Conservation (phyloP, 1,140 invertebrate genomes). For the Odontomachus brunneus region DNA sequence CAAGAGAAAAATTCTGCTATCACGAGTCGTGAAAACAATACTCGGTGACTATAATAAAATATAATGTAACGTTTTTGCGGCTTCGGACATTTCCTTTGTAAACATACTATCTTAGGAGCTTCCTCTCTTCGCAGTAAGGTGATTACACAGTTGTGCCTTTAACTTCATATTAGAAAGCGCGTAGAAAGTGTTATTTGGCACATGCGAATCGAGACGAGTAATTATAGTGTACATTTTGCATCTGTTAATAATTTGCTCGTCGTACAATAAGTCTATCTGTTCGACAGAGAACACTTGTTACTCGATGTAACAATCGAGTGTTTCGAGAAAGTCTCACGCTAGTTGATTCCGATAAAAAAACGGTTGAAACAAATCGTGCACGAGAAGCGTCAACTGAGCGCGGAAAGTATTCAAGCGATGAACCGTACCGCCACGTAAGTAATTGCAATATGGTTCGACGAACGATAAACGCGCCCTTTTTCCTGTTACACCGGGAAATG, state of each 20-base stretch:
- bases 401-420: background rate
- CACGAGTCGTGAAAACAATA: background rate
- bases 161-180: background rate
- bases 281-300: too few relatives aligned
- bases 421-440: background rate
- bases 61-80: conserved; percentile 15
- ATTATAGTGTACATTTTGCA: background rate
- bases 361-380: background rate
- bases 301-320: background rate
- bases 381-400: background rate
- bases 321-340: conserved; percentile 10
- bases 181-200: background rate
- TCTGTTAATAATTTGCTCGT: too few relatives aligned
- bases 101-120: background rate
- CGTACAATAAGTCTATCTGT: too few relatives aligned
- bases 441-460: background rate
- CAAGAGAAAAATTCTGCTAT: too few relatives aligned
- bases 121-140: background rate
- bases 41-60: background rate
- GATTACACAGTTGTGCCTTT: background rate
- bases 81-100: background rate
- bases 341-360: background rate
- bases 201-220: background rate
- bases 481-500: conserved; percentile 29
- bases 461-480: conserved; percentile 20